These are phyloP conservation scores for Mesitornis unicolor DNA, from an alignment of 2,113 vertebrate species.

Conservation along the genomic window DNA sequence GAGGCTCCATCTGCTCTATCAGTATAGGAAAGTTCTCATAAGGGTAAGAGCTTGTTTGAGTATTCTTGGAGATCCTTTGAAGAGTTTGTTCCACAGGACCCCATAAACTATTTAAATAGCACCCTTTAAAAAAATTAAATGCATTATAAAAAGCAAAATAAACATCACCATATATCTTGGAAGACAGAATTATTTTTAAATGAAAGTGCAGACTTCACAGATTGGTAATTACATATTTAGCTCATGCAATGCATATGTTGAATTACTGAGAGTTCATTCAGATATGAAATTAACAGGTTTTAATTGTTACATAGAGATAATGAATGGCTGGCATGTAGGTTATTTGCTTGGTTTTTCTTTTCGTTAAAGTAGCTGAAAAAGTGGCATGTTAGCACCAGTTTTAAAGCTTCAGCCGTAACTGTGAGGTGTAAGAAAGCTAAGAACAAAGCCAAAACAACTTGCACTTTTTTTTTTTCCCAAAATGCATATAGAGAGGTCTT, in stretches of 20 bases:
- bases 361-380: background rate
- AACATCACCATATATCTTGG: background rate
- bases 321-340: background rate
- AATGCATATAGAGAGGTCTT: background rate
- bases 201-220: background rate
- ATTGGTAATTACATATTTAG: background rate
- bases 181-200: background rate
- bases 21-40: fast-evolving
- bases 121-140: background rate
- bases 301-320: background rate
- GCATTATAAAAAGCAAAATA: background rate
- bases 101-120: background rate
- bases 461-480: background rate
- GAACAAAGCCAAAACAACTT: background rate
- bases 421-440: background rate
- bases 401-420: background rate
- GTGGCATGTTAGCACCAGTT: background rate
- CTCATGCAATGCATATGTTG: background rate
- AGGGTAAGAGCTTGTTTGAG: background rate
- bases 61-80: background rate
- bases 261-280: background rate
- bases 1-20: background rate
- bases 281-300: background rate
- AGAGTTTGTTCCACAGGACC: background rate
- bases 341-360: background rate